Conservation (phyloP, 2,797 vertebrate genomes). For the Epinephelus malabaricus region DNA sequence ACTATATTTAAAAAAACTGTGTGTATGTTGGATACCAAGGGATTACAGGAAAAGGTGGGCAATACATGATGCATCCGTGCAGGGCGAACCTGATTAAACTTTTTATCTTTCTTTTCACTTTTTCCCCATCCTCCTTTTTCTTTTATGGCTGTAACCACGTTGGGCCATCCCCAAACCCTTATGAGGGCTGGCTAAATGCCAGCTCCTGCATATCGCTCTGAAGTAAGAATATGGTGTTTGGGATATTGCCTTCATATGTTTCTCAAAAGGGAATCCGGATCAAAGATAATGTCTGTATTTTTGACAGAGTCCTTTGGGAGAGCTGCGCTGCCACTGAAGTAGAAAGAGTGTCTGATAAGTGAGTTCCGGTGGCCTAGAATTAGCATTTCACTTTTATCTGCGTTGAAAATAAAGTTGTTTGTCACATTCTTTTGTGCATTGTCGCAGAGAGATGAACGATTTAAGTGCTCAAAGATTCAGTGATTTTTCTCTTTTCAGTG, state of each 20-base stretch:
- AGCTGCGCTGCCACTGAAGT: constrained; percentile 40
- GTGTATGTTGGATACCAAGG: not conserved
- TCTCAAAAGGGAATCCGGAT: constrained; percentile 51
- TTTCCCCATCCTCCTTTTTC: not conserved
- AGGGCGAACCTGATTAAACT: not conserved
- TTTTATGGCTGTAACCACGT: constrained; percentile 16
- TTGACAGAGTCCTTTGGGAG: constrained; percentile 46
- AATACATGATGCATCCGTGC: not conserved
- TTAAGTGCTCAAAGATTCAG: constrained; percentile 2
- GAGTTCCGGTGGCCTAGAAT: constrained; percentile 46
- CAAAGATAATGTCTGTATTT: constrained; percentile 50
- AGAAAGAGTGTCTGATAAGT: constrained; percentile 54
- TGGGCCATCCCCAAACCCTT: constrained; percentile 17
- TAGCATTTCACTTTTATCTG: constrained; percentile 58
- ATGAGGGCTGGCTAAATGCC: constrained; percentile 38
- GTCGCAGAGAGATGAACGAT: constrained; percentile 21
- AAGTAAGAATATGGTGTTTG: constrained; percentile 27
- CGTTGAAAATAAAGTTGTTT: constrained; percentile 37
- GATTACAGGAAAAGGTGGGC: constrained; percentile 3
- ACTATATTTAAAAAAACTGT: not conserved
- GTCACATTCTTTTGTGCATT: not conserved
- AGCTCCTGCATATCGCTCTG: constrained; percentile 32
- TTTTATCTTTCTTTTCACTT: not conserved
- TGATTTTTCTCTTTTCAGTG: constrained; percentile 35
- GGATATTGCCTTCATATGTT: constrained; percentile 41